phyloP scores from a whole-genome alignment of 2,113 vertebrate species.

The Limanda limanda region DNA sequence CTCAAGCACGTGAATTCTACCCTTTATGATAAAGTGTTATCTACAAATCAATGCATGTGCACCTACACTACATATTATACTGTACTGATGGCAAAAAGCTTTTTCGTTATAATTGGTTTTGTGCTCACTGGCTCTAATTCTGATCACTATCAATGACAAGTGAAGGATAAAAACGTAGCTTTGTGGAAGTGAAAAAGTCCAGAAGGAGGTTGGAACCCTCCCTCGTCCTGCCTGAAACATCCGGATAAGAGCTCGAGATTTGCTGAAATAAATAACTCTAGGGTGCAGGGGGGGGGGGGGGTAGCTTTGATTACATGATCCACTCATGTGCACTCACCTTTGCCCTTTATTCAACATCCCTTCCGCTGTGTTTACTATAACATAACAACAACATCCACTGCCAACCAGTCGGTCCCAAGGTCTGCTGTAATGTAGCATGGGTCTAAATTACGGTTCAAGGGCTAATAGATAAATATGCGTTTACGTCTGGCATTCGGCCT shows the following conservation, averaged over 20 bases:
- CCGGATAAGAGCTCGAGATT: slow-evolving; percentile 47
- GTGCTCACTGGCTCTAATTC: neutral
- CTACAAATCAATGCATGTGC: neutral
- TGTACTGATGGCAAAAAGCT: neutral
- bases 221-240: slow-evolving; percentile 31
- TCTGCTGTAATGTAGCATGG: slow-evolving; percentile 54
- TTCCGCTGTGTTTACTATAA: slow-evolving; percentile 32
- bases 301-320: slow-evolving; percentile 43
- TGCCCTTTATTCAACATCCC: slow-evolving; percentile 3
- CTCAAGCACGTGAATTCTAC: neutral
- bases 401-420: slow-evolving; percentile 49
- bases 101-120: neutral
- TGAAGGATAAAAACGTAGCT: neutral
- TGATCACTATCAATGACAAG: neutral
- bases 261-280: slow-evolving; percentile 40
- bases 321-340: slow-evolving; percentile 26
- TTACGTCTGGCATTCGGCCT: slow-evolving; percentile 10
- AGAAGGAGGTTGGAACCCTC: slow-evolving; percentile 32
- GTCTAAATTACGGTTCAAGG: slow-evolving; percentile 53
- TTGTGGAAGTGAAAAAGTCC: slow-evolving; percentile 21
- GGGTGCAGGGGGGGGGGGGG: slow-evolving; percentile 8
- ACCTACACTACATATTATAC: neutral
- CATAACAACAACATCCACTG: slow-evolving; percentile 44
- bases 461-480: neutral
- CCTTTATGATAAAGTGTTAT: slow-evolving; percentile 6